These are phyloP conservation scores for Aleiodes sp. DNA, from an alignment of 1,140 invertebrate genomes.

Conservation along the genomic window DNA sequence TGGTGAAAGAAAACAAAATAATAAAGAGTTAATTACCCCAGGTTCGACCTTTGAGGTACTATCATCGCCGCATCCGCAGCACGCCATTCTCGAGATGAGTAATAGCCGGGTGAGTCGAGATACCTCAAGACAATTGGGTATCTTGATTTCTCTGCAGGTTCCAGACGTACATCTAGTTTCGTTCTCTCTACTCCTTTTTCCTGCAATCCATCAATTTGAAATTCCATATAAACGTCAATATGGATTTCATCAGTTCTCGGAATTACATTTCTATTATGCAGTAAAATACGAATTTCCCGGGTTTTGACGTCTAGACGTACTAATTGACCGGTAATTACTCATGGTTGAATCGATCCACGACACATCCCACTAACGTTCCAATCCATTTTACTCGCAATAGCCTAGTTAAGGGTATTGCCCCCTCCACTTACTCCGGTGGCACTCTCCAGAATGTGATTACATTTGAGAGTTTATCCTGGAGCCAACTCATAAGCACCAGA, in stretches of 20 bases:
- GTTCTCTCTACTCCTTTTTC: not conserved
- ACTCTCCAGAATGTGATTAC: not conserved
- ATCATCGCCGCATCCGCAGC: conserved; percentile 52
- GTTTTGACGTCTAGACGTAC: not conserved
- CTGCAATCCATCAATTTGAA: not conserved
- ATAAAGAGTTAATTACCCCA: conserved; percentile 42
- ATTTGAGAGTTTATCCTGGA: not conserved
- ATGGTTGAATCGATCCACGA: not conserved
- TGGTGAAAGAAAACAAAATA: conserved; percentile 19
- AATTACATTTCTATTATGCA: not conserved
- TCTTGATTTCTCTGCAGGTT: not conserved
- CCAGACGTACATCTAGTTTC: not conserved
- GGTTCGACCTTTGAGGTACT: conserved; percentile 48
- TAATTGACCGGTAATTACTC: conserved; percentile 3
- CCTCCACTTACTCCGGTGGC: not conserved
- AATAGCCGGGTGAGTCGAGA: not conserved
- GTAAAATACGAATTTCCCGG: not conserved
- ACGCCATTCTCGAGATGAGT: conserved; percentile 43
- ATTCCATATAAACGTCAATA: not conserved
- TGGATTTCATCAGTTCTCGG: not conserved
- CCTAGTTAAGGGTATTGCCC: no score
- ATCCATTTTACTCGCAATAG: not conserved
- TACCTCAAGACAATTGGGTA: conserved; percentile 6
- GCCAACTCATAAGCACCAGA: not conserved
- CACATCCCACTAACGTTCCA: not conserved